Base-by-base conservation (phyloP, 2,888 invertebrate species). In the Mythimna lalbum region DNA sequence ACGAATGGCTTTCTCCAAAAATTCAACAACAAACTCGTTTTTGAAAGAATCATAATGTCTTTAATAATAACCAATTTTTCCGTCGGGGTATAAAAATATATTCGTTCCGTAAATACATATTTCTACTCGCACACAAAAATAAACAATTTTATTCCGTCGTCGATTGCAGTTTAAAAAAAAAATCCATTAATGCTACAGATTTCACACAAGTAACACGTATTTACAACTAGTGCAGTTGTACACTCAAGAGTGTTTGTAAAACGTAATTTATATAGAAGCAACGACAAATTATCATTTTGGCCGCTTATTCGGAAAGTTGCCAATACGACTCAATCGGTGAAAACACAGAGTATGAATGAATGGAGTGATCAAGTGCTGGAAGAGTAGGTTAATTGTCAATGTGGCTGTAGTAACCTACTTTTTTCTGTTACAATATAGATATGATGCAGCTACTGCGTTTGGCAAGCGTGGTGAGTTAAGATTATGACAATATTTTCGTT, bases 261-360 rank as follows among this genome's bases (percentile, higher is more conserved):
- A 69, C 56, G 78, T 81, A 57, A 77, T 81, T 81, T 81, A 66
- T 66, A 47, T 27, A 43, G 33, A 63, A 53, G 68, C 53, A 65
- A 81, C 78, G 63, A 81, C 82, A 66, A 80, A 80, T 80, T 80
- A 82, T 82, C 82, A 78, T 80, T 82, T 49, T 43, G 49, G 52
- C 50, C 23, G 52, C 33, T 68, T 69, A 61, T 61, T 82, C 68
- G 80, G 80, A 80, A n/a, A 31, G 56, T 78, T 80, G 82, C 79
- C 80, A 80, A 82, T 71, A 74, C 36, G 64, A 65, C 79, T 70
- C 74, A 69, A 70, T 80, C 68, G 23, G 17, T 60, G 27, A 61
- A 68, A 59, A 57, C 53, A 23, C 14, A 1, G 67, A 76, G 27
- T 36, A 50, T 36, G n/a, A 49, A 50, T 47, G 23, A 66, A 66